Percentiles rank a stretch among this genome's conserved stretches.
phyloP scores from a whole-genome alignment of 2,888 invertebrate species.

The Deilephila porcellus region DNA sequence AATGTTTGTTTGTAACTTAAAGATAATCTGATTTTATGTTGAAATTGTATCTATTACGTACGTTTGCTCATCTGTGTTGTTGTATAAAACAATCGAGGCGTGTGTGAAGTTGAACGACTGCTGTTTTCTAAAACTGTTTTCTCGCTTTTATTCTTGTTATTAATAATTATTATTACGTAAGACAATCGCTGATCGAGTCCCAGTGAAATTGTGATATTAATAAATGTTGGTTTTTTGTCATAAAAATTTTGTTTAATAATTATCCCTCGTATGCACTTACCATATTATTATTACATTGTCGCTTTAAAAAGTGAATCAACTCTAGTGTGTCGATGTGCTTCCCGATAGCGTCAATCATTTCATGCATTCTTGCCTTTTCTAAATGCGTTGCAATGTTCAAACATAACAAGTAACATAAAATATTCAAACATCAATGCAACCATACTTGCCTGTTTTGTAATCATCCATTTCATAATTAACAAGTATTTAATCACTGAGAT shows the following conservation, averaged over 20 bases:
- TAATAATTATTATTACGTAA: constrained; percentile 56
- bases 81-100: constrained; percentile 52
- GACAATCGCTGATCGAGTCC: constrained; percentile 63
- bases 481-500: constrained; percentile 17
- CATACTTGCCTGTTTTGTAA: background rate
- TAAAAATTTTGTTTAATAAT: constrained; percentile 8
- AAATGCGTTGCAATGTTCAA: background rate
- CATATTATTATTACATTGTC: background rate
- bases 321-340: background rate
- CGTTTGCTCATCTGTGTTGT: constrained; percentile 41
- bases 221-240: constrained; percentile 69
- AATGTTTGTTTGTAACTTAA: constrained; percentile 42
- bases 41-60: constrained; percentile 21
- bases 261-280: background rate
- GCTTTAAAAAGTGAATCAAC: background rate
- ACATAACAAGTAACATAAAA: background rate
- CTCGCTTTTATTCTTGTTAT: constrained; percentile 60
- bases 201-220: constrained; percentile 83
- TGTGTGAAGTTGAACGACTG: constrained; percentile 48
- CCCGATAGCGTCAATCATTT: constrained; percentile 1
- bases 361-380: background rate
- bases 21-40: constrained; percentile 14
- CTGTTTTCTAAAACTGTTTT: constrained; percentile 52
- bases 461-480: constrained; percentile 2
- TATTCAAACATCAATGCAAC: constrained; percentile 7